phyloP scores from a whole-genome alignment of 2,113 vertebrate species.

The Microtus oregoni region DNA sequence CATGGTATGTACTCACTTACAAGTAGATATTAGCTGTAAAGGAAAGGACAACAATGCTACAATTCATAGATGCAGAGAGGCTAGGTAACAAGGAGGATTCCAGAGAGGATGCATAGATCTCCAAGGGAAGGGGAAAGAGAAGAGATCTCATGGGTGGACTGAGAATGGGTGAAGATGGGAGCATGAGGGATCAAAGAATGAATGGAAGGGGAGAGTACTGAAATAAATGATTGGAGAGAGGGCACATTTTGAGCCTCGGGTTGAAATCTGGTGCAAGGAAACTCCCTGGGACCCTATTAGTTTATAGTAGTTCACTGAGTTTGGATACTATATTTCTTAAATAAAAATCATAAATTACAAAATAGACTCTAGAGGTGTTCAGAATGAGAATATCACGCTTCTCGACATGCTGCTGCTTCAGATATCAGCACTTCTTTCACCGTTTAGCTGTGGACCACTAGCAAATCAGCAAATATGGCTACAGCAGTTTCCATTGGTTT shows the following conservation, averaged over 20 bases:
- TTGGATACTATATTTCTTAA: background rate
- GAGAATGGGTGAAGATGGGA: background rate
- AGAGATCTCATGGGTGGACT: background rate
- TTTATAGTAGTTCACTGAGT: background rate
- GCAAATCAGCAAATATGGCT: background rate
- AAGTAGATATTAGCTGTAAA: background rate
- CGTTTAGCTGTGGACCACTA: background rate
- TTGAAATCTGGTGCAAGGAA: background rate
- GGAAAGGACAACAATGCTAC: background rate
- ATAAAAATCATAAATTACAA: background rate
- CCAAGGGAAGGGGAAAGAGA: background rate
- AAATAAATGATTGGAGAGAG: background rate
- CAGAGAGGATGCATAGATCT: background rate
- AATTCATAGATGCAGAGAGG: background rate
- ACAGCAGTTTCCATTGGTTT: background rate
- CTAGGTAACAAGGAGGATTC: background rate
- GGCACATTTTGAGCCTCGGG: background rate
- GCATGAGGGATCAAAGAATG: background rate
- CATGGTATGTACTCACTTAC: background rate
- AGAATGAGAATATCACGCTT: background rate
- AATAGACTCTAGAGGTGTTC: background rate
- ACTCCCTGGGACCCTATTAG: background rate
- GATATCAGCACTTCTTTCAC: background rate
- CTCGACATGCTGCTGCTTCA: background rate
- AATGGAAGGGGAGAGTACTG: background rate